Percentiles rank a stretch among this genome's conserved stretches.
These are phyloP conservation scores for Athene noctua DNA, from an alignment of 2,113 vertebrate genomes.

Conservation along the genomic window DNA sequence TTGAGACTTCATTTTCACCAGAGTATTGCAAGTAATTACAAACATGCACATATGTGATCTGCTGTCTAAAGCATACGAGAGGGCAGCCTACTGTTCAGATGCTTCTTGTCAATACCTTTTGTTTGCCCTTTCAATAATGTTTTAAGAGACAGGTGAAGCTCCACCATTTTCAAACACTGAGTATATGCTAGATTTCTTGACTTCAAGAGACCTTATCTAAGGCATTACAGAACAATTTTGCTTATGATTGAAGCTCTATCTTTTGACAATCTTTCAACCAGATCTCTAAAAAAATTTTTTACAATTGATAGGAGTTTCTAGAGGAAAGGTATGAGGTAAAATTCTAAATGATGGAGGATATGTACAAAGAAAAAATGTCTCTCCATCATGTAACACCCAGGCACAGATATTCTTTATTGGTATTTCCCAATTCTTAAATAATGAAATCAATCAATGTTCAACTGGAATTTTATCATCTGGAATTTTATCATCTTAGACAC, in stretches of 20 bases:
- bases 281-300: not conserved
- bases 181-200: not conserved
- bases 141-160: not conserved
- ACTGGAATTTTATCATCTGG: not conserved
- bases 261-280: not conserved
- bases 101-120: not conserved
- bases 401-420: not conserved
- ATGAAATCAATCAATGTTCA: not conserved
- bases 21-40: not conserved
- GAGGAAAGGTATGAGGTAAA: not conserved
- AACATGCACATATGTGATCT: not conserved
- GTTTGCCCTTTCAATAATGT: not conserved
- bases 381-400: not conserved
- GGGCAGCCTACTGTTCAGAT: not conserved
- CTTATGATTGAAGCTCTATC: not conserved
- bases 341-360: not conserved
- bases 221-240: not conserved
- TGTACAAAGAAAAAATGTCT: not conserved
- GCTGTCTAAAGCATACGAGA: accelerated
- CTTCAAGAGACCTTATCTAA: not conserved
- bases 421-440: not conserved
- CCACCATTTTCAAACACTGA: not conserved
- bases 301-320: not conserved
- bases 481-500: not conserved
- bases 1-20: not conserved